Evolutionary conservation across 2,797 vertebrate species (phyloP), one percentile per base, ranked within the genome.

Genomic region (Microchirus variegatus): DNA sequence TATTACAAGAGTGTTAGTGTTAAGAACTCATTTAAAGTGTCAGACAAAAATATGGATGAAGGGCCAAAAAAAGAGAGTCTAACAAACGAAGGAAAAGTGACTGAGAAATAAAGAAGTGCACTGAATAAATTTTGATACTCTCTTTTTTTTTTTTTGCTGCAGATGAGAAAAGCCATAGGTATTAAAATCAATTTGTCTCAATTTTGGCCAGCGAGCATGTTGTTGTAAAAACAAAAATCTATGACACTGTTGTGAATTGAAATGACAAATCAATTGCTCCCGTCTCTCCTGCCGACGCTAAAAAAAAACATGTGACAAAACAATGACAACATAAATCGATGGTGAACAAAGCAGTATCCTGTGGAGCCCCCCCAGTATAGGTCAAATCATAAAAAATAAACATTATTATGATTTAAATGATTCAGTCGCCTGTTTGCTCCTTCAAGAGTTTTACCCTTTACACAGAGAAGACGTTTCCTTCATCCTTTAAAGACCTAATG

Each of bases 281-380:
- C 83, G 81, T 81, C 82, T 78, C 62, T 58, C 50, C 54, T 35
- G 36, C 13, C 17, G 56, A 67, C 46, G 64, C 73, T 78, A 53
- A 70, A 73, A 79, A n/a, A n/a, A n/a, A n/a, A n/a, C n/a, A n/a
- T n/a, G n/a, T n/a, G 70, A 66, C 56, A 78, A 80, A 26, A 41
- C 77, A 84, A 88, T 87, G 87, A 89, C 87, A 75, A 80, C 61
- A 58, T 14, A 70, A 87, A 90, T 91, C 88, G 65, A 90, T 90
- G 68, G 73, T 71, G 76, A 81, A 85, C 85, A 87, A 80, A 87
- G 58, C 67, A 11, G 52, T 15, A n/a, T 45, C 82, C 81, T 13
- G 61, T 12, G 3, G 79, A 63, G 75, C 44, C 65, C 63, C 57
- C 70, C 62, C 70, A 61, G 47, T 74, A 73, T 55, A 78, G 81